Evolutionary conservation across 1,140 invertebrate species (phyloP).

Genomic region (Cheumatopsyche charites): DNA sequence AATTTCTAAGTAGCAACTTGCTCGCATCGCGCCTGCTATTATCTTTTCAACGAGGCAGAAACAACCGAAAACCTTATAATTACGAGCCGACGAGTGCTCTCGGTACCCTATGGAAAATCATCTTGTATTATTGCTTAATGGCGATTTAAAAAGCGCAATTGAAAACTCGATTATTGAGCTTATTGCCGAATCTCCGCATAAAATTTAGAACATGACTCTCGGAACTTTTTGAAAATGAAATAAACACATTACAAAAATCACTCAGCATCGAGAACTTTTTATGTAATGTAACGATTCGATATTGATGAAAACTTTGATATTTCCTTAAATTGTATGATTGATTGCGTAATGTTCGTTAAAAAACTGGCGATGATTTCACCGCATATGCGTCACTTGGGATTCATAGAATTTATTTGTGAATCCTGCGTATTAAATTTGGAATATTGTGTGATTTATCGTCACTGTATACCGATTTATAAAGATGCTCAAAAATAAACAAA

Average conservation of each 20-base stretch:
- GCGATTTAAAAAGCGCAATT: constrained; percentile 17
- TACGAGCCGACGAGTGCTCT: neutral
- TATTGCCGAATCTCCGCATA: neutral
- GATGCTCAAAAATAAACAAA: constrained; percentile 7
- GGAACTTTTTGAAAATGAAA: no score
- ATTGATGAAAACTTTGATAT: neutral
- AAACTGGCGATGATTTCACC: constrained; percentile 13
- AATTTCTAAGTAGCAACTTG: constrained; percentile 40
- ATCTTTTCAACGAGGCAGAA: constrained; percentile 29
- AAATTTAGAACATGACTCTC: no score
- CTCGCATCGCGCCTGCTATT: constrained; percentile 11
- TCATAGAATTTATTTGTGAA: neutral
- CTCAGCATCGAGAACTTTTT: neutral
- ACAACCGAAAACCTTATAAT: constrained; percentile 31
- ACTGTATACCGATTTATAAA: neutral
- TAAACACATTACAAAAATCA: neutral
- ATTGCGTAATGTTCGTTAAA: neutral
- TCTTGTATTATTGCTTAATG: constrained; percentile 4
- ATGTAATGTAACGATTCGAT: neutral
- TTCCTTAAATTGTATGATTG: constrained; percentile 8
- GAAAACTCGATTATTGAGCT: neutral
- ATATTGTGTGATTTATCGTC: constrained; percentile 14
- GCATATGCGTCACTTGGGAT: neutral
- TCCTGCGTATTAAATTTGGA: constrained; percentile 4
- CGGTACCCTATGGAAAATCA: constrained; percentile 15